A percentile compares a stretch with the other conserved stretches of the same genome.
Conservation (phyloP, 1,140 invertebrate genomes). For the Sinella curviseta region DNA sequence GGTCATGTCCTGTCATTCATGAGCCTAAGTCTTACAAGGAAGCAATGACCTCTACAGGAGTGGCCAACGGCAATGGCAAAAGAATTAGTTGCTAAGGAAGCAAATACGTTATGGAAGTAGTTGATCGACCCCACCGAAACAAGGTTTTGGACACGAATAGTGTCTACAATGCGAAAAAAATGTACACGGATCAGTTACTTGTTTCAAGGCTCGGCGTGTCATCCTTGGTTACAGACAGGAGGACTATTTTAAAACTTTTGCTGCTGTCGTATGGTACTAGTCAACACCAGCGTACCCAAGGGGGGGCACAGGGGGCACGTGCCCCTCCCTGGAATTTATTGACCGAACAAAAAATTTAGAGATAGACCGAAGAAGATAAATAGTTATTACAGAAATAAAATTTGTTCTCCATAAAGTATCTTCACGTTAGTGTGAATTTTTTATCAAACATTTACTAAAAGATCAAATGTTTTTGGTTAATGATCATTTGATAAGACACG, state of each 20-base stretch:
- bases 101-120: slow-evolving; percentile 53
- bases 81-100: slow-evolving; percentile 47
- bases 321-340: too few relatives aligned
- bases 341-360: too few relatives aligned
- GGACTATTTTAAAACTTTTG: slow-evolving; percentile 51
- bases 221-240: slow-evolving; percentile 50
- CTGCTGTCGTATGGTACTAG: slow-evolving; percentile 50
- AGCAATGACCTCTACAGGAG: slow-evolving; percentile 34
- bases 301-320: too few relatives aligned
- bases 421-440: too few relatives aligned
- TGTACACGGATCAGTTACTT: slow-evolving; percentile 47
- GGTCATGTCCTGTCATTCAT: neutral
- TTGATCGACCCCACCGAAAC: slow-evolving; percentile 49
- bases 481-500: too few relatives aligned
- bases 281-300: too few relatives aligned
- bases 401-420: too few relatives aligned
- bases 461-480: too few relatives aligned
- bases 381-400: too few relatives aligned
- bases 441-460: too few relatives aligned
- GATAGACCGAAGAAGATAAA: too few relatives aligned
- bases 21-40: slow-evolving; percentile 45
- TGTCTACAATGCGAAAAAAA: slow-evolving; percentile 55
- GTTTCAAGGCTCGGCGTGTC: slow-evolving; percentile 50
- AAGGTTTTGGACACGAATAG: slow-evolving; percentile 54
- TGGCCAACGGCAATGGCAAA: slow-evolving; percentile 47